These are phyloP conservation scores for Odontamblyopus lacepedii DNA, from an alignment of 2,797 vertebrate genomes.

Conservation along the genomic window DNA sequence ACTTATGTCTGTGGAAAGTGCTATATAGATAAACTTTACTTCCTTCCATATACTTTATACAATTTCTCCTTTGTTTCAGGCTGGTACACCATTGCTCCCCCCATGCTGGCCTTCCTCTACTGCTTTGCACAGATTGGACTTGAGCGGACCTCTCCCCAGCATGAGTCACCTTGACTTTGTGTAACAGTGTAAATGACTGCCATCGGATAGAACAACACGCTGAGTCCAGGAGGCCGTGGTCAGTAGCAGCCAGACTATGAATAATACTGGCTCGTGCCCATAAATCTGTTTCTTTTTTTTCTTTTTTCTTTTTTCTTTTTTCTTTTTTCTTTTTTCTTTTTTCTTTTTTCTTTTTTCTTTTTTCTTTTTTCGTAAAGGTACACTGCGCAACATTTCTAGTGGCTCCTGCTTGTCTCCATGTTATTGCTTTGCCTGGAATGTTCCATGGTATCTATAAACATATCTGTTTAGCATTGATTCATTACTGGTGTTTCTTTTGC, in stretches of 20 bases:
- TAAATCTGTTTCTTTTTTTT: constrained; percentile 16
- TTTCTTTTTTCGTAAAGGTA: too few species aligned
- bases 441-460: too few species aligned
- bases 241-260: constrained; percentile 28
- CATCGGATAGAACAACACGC: constrained; percentile 30
- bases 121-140: constrained; percentile 82
- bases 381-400: too few species aligned
- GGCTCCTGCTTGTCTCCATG: too few species aligned
- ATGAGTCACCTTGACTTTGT: constrained; percentile 63
- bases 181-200: constrained; percentile 29
- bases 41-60: neutral
- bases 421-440: too few species aligned
- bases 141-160: constrained; percentile 63
- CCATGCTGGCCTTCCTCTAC: constrained; percentile 79
- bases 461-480: too few species aligned
- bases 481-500: too few species aligned
- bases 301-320: too few species aligned
- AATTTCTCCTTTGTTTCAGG: constrained; percentile 55
- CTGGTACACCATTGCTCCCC: constrained; percentile 67
- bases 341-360: too few species aligned
- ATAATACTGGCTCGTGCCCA: constrained; percentile 43
- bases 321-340: too few species aligned
- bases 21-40: too few species aligned
- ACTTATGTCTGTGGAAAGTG: too few species aligned
- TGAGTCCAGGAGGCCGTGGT: constrained; percentile 29